Conservation (phyloP, 2,888 invertebrate species). For the Cartodere bifasciata region DNA sequence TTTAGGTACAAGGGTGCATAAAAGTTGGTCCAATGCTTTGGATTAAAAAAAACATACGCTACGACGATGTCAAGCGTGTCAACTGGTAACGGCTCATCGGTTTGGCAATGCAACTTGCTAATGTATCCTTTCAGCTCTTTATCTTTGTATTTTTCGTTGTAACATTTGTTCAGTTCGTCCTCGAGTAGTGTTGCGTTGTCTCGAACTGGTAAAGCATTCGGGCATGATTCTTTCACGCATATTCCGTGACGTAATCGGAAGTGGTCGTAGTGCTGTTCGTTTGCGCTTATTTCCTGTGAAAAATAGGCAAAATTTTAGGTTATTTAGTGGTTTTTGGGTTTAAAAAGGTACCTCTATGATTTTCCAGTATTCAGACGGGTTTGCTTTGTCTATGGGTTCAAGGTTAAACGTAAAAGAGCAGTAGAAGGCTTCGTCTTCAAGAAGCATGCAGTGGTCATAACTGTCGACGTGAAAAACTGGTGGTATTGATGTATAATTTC, state of each 20-base stretch:
- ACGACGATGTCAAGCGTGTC: slow-evolving; percentile 20
- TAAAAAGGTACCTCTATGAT: slow-evolving; percentile 15
- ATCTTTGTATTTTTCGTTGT: slow-evolving; percentile 18
- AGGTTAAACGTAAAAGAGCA: slow-evolving; percentile 18
- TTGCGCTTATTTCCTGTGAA: slow-evolving; percentile 21
- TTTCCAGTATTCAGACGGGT: slow-evolving; percentile 14
- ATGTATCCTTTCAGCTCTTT: slow-evolving; percentile 19
- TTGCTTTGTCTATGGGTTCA: slow-evolving; percentile 11
- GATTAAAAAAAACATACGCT: slow-evolving; percentile 20
- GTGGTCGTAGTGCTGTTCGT: slow-evolving; percentile 23
- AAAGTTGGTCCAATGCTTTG: too few relatives aligned
- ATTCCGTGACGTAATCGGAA: slow-evolving; percentile 25
- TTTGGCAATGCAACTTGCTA: slow-evolving; percentile 20
- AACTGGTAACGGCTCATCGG: slow-evolving; percentile 13
- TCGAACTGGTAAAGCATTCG: slow-evolving; percentile 11
- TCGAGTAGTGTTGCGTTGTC: slow-evolving; percentile 7
- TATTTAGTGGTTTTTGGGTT: neutral
- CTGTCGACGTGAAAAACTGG: slow-evolving; percentile 20
- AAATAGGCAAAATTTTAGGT: neutral
- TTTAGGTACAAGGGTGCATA: too few relatives aligned
- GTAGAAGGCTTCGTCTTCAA: slow-evolving; percentile 18
- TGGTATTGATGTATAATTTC: neutral
- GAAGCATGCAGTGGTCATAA: slow-evolving; percentile 22
- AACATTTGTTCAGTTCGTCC: slow-evolving; percentile 17
- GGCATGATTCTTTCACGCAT: slow-evolving; percentile 22